These are phyloP conservation scores for Anniella stebbinsi DNA, from an alignment of 2,797 vertebrate genomes.

Conservation along the genomic window DNA sequence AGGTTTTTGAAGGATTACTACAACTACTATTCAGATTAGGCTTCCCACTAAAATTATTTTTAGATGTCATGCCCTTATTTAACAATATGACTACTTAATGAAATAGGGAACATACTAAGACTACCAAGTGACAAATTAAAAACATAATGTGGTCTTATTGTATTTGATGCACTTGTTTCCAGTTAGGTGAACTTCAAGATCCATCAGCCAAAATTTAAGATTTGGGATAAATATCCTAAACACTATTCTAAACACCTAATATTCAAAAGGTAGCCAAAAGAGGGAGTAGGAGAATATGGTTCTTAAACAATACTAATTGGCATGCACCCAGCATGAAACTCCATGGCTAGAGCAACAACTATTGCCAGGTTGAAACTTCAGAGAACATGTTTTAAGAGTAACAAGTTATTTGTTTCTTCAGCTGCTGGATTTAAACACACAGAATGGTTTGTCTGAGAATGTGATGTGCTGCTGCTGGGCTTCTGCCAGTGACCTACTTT, in stretches of 20 bases:
- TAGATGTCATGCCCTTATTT: not conserved
- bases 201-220: not conserved
- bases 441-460: conserved; percentile 86
- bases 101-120: not conserved
- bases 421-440: conserved; percentile 88
- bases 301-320: not conserved
- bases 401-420: conserved; percentile 66
- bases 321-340: rapidly evolving
- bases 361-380: not conserved
- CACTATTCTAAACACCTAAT: not conserved
- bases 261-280: not conserved
- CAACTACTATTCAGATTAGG: not conserved
- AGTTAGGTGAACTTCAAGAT: not conserved
- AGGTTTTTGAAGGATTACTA: not conserved
- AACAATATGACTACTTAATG: not conserved
- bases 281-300: not conserved
- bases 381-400: rapidly evolving
- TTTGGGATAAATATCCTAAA: not conserved
- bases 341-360: not conserved
- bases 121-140: not conserved
- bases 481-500: conserved; percentile 18
- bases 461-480: not conserved
- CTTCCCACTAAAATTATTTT: not conserved
- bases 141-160: not conserved
- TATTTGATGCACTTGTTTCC: not conserved